Evolutionary conservation across 1,140 invertebrate species (phyloP).

Genomic region (Solenopsis fugax): DNA sequence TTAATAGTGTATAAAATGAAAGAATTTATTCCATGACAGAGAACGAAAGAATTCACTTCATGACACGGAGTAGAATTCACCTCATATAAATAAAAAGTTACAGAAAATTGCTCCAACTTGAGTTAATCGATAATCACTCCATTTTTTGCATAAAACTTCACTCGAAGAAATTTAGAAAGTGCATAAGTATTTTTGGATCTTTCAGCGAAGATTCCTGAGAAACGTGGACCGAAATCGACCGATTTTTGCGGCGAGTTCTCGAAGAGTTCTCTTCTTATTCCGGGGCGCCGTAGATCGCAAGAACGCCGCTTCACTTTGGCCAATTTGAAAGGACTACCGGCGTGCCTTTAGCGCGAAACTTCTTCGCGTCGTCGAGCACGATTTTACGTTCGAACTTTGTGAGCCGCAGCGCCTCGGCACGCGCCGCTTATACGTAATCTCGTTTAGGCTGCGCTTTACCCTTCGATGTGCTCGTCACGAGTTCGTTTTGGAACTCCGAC

Average conservation of each 20-base stretch:
- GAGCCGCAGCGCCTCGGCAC: constrained; percentile 25
- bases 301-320: constrained; percentile 34
- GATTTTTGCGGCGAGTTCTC: constrained; percentile 25
- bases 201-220: neutral
- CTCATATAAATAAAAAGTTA: too few relatives aligned
- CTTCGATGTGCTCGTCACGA: neutral
- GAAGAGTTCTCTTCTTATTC: constrained; percentile 30
- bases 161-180: too few relatives aligned
- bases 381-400: constrained; percentile 45
- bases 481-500: constrained; percentile 29
- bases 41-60: too few relatives aligned
- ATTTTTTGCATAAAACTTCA: too few relatives aligned
- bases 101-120: too few relatives aligned
- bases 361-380: constrained; percentile 52
- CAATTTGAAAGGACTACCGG: constrained; percentile 33
- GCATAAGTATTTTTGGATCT: neutral
- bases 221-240: neutral
- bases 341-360: constrained; percentile 33
- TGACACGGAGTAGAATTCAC: too few relatives aligned
- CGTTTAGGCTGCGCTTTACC: constrained; percentile 22
- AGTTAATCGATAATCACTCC: too few relatives aligned
- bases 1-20: too few relatives aligned
- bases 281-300: constrained; percentile 10
- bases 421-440: constrained; percentile 61
- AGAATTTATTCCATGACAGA: too few relatives aligned